phyloP scores from a whole-genome alignment of 2,888 invertebrate species.

The Dioctria rufipes region DNA sequence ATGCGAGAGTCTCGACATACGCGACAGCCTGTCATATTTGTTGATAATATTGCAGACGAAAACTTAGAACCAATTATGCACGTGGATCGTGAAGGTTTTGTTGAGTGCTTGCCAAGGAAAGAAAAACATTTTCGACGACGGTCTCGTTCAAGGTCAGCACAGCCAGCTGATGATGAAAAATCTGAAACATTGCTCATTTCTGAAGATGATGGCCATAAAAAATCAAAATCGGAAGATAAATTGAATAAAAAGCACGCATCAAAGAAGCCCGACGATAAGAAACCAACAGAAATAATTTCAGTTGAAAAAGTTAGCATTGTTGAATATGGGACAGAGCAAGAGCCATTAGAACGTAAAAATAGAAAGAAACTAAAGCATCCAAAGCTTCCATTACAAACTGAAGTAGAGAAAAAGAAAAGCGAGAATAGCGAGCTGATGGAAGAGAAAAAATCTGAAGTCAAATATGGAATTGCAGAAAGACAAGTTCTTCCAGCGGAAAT shows the following conservation, averaged over 20 bases:
- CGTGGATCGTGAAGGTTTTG: conserved; percentile 71
- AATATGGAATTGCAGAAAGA: background rate
- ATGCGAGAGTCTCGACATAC: background rate
- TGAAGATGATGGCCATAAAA: background rate
- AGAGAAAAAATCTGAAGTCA: background rate
- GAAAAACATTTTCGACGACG: conserved; percentile 47
- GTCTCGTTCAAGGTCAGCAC: conserved; percentile 47
- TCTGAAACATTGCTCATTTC: background rate
- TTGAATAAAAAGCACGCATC: conserved; percentile 19
- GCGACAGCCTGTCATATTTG: conserved; percentile 34
- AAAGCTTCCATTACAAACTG: background rate
- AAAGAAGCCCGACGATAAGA: conserved; percentile 20
- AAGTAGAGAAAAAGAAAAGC: background rate
- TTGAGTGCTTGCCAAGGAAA: conserved; percentile 60
- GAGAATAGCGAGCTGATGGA: background rate
- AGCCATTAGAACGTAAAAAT: background rate
- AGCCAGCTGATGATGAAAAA: background rate
- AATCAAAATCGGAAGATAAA: background rate
- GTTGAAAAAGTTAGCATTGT: background rate
- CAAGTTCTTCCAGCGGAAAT: background rate
- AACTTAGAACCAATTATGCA: background rate
- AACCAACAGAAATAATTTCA: background rate
- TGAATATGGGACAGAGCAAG: background rate
- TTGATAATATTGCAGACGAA: background rate
- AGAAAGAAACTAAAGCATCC: background rate